Evolutionary conservation across 2,797 vertebrate species (phyloP), one percentile per base, ranked within the genome.

Genomic region (Sebastes vulpes): DNA sequence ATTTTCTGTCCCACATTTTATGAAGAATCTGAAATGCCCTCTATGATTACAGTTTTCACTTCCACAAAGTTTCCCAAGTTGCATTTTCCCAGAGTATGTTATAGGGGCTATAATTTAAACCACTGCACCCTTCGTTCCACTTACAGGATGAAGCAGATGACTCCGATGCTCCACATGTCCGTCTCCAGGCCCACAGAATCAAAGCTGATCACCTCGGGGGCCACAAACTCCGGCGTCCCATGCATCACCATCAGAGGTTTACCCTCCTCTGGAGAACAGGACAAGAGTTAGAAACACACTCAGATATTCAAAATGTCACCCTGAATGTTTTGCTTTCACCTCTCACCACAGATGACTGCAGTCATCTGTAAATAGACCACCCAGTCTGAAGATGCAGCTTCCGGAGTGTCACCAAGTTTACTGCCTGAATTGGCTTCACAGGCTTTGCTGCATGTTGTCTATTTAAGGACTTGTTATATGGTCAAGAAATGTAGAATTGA

Each of bases 111-210:
- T 6, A 23, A 4, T 46, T 67, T 5, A 21, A 57, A 28, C 2
- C 20, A 67, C 2, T 9, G 4, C 5, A 6, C 6, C 38, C 4
- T 2, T 18, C 2, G 2, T 35, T 53, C 10, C 21, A 93, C 97
- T 94, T 89, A 98, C 97, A 98, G 85, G 82, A 98, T 96, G 79
- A 96, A 98, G 86, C 97, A 97, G 91, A 98, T 97, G 77, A 98
- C 97, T 9, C 97, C 97, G 2, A 98, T 95, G 3, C 97, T 98
- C 97, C 97, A 98, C 96, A 97, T 96, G 91, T 98, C 97, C 0
- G 97, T 97, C 53, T 92, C 89, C 85, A 97, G 84, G 35, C 91
- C 84, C 72, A 98, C 96, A 0, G 97, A 92, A 85, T 98, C 97
- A 21, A 91, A 98, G 89, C 79, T 82, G 0, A 98, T 95, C 54